Percentiles rank a stretch among this genome's conserved stretches.
Evolutionary conservation across 2,113 vertebrate genomes (phyloP).

Genomic region (Indri indri): DNA sequence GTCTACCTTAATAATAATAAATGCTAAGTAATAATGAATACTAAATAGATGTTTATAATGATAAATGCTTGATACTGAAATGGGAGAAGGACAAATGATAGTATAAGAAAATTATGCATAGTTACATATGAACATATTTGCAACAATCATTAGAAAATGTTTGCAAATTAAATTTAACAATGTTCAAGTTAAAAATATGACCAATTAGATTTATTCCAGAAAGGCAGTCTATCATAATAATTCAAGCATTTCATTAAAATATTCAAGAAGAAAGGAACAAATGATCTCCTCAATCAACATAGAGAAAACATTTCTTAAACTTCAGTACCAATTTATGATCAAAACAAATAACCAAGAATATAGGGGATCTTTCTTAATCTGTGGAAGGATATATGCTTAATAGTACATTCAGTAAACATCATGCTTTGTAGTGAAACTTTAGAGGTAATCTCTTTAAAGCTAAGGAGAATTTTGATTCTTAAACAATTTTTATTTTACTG

Average conservation of each 20-base stretch:
- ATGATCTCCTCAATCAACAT: background rate
- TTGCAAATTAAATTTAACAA: background rate
- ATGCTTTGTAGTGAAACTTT: background rate
- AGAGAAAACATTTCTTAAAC: background rate
- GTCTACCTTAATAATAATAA: background rate
- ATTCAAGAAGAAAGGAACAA: background rate
- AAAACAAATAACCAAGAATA: background rate
- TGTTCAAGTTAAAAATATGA: background rate
- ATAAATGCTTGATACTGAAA: background rate
- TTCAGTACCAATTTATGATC: background rate
- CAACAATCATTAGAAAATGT: background rate
- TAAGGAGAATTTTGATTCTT: slow-evolving; percentile 1
- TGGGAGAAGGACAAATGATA: background rate
- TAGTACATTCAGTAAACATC: background rate
- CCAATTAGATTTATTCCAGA: background rate
- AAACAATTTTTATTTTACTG: background rate
- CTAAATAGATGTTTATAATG: background rate
- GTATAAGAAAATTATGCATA: background rate
- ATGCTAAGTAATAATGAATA: background rate
- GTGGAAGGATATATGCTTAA: background rate
- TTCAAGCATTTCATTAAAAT: background rate
- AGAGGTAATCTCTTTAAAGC: background rate
- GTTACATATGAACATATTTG: background rate
- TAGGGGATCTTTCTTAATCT: background rate
- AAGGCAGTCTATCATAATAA: background rate